Evolutionary conservation across 2,888 invertebrate species (phyloP), one percentile per base, ranked within the genome.

Genomic region (Drepanosiphum platanoidis): DNA sequence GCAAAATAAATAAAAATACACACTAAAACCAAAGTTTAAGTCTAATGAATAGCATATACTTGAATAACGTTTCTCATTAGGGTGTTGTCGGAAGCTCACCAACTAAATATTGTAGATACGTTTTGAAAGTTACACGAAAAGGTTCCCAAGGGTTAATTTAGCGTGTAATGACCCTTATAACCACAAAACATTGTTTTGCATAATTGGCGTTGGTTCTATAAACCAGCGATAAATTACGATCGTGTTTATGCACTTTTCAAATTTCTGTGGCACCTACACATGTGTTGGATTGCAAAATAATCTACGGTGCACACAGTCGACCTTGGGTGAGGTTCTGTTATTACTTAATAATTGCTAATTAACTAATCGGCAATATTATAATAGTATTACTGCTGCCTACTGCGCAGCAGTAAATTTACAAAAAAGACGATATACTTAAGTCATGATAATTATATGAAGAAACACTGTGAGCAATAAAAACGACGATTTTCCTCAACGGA

Each of bases 71-170:
- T 80, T 81, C 71, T 71, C 71, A 71, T 81, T 81, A 81, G 81
- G 58, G 58, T 71, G 81, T 81, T 81, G 81, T 81, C 58, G 81
- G 58, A 81, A 58, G 58, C 70, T 39, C 71, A 58, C 58, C 70
- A 13, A 80, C 70, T 58, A 71, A 81, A 81, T 81, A 81, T 70
- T 39, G 39, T 71, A 58, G 52, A 81, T 71, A 71, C 58, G 15
- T 81, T 81, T 81, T 58, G 81, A 81, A 81, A 81, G 81, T 81
- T 81, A 81, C 71, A 39, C 81, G 81, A 71, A 81, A 81, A 81
- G 81, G 81, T 81, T 81, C 71, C 71, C 71, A 39, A 58, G 71
- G 39, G 71, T 81, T 81, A 71, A 81, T 81, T 81, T 39, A 81
- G 39, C 70, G 71, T 71, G 58, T 71, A 81, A 81, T 71, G 81